Percentiles rank a stretch among this genome's conserved stretches.
These are phyloP conservation scores for Popillia japonica DNA, from an alignment of 1,140 invertebrate species.

Conservation along the genomic window DNA sequence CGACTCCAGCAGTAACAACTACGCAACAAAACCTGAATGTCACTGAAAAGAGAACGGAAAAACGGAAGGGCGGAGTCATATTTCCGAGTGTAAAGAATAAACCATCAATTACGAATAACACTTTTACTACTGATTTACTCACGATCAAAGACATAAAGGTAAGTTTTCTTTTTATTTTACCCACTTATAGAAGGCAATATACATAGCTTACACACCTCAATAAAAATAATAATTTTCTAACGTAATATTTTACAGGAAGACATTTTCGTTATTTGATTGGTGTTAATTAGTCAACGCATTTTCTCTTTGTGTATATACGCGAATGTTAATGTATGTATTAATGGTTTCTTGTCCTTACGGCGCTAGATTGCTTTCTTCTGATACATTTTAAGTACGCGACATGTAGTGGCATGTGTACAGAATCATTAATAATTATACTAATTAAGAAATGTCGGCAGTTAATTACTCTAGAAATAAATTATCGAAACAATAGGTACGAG, in stretches of 20 bases:
- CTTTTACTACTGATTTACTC: slow-evolving; percentile 76
- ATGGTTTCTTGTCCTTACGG: neutral
- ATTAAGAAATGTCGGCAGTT: slow-evolving; percentile 6
- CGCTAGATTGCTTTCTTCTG: neutral
- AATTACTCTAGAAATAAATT: slow-evolving; percentile 10
- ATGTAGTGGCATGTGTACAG: neutral
- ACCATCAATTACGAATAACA: slow-evolving; percentile 81
- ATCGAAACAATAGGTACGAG: neutral
- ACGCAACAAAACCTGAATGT: slow-evolving; percentile 54
- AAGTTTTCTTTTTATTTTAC: slow-evolving; percentile 57
- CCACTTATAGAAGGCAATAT: neutral
- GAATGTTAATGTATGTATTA: neutral
- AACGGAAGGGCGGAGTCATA: slow-evolving; percentile 81
- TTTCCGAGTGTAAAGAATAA: slow-evolving; percentile 92
- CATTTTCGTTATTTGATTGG: slow-evolving; percentile 10
- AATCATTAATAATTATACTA: slow-evolving; percentile 3
- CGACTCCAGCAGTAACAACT: slow-evolving; percentile 51
- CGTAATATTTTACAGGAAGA: neutral
- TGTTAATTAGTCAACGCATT: slow-evolving; percentile 10
- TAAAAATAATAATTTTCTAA: neutral
- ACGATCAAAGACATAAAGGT: slow-evolving; percentile 85
- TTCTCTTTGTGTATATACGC: neutral
- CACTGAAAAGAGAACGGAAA: slow-evolving; percentile 59
- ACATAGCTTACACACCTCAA: neutral
- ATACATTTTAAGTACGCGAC: neutral